phyloP scores from a whole-genome alignment of 2,888 invertebrate species.

The Ormyrus thymus region DNA sequence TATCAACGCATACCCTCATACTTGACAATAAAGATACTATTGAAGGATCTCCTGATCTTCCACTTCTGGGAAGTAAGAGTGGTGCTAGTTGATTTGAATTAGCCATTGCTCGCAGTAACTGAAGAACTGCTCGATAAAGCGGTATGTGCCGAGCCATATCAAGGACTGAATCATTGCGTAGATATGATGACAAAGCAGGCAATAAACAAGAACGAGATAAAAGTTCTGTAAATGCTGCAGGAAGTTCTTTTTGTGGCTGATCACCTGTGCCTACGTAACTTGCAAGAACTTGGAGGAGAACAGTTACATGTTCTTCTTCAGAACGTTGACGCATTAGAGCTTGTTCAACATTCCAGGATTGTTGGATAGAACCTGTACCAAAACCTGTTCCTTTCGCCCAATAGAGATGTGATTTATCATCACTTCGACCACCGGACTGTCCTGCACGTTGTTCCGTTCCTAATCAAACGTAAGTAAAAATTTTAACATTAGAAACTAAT shows the following conservation, averaged over 20 bases:
- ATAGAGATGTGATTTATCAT: conserved; percentile 87
- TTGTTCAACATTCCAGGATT: conserved; percentile 97
- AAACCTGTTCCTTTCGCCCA: conserved; percentile 99
- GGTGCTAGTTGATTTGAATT: conserved; percentile 79
- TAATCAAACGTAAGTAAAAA: neutral
- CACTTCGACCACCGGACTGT: conserved; percentile 68
- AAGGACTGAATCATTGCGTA: conserved; percentile 95
- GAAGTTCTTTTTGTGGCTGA: conserved; percentile 77
- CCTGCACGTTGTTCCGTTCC: conserved; percentile 71
- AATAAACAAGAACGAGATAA: conserved; percentile 89
- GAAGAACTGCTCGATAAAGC: conserved; percentile 90
- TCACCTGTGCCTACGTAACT: conserved; percentile 90
- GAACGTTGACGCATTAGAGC: conserved; percentile 91
- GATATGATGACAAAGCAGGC: conserved; percentile 91
- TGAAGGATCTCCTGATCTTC: conserved; percentile 77
- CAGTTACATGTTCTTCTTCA: conserved; percentile 96
- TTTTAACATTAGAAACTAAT: too few species aligned
- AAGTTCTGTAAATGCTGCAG: conserved; percentile 84
- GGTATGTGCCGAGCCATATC: conserved; percentile 98
- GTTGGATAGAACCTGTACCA: conserved; percentile 95
- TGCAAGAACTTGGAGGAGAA: conserved; percentile 87
- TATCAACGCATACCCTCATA: conserved; percentile 94
- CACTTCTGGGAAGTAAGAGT: conserved; percentile 79
- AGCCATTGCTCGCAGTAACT: conserved; percentile 86
- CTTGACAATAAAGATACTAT: conserved; percentile 87